phyloP scores from a whole-genome alignment of 2,113 vertebrate genomes.

The Hemiprocne comata region DNA sequence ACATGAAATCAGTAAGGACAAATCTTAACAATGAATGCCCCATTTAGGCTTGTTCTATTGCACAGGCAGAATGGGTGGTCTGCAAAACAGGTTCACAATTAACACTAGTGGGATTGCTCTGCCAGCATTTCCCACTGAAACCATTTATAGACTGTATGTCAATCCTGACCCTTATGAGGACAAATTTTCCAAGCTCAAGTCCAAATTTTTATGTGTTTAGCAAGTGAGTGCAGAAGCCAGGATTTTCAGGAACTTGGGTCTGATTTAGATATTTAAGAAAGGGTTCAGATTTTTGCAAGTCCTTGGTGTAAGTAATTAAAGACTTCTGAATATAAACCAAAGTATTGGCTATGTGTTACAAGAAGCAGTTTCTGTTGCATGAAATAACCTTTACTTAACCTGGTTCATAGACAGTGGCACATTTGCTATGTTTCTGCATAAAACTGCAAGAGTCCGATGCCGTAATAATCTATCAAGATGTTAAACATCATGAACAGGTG shows the following conservation, averaged over 20 bases:
- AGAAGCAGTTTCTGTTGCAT: neutral
- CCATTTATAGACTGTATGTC: neutral
- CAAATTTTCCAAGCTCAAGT: neutral
- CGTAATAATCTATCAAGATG: neutral
- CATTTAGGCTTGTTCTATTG: neutral
- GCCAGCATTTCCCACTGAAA: neutral
- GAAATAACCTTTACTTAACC: neutral
- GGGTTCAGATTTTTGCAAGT: neutral
- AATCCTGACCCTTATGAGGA: neutral
- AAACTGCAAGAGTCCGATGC: neutral
- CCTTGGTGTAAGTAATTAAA: neutral
- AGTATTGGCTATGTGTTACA: neutral
- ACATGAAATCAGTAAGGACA: neutral
- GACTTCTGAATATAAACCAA: neutral
- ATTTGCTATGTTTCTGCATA: neutral
- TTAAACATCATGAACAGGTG: neutral
- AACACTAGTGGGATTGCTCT: neutral
- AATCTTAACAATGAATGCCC: neutral
- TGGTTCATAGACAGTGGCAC: neutral
- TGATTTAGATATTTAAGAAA: neutral
- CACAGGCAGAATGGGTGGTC: neutral
- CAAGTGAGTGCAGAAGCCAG: fast-evolving
- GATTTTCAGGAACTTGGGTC: neutral
- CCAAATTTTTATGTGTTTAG: neutral
- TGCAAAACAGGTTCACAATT: neutral